These are phyloP conservation scores for Catharus fuscescens DNA, from an alignment of 2,113 vertebrate genomes.

Conservation along the genomic window DNA sequence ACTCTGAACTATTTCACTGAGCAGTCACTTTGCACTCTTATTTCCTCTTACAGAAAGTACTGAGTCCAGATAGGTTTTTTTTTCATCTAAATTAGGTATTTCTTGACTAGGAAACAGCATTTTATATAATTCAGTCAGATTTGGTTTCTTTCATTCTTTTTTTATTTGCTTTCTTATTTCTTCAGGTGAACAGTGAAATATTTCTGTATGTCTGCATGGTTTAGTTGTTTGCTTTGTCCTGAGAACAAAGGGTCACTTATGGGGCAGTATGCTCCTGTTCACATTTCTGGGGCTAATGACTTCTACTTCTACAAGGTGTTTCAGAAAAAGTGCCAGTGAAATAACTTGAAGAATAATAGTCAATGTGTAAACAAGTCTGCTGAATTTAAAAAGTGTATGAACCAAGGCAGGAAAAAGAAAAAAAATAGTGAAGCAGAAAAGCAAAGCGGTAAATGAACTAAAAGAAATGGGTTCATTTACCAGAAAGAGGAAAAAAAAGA, in stretches of 20 bases:
- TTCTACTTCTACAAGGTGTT: background rate
- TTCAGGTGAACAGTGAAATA: background rate
- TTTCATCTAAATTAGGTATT: background rate
- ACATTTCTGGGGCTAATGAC: background rate
- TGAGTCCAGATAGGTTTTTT: background rate
- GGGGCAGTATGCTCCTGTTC: background rate
- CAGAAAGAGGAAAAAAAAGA: background rate
- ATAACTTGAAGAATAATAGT: background rate
- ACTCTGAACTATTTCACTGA: background rate
- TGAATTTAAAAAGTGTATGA: background rate
- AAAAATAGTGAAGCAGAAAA: background rate
- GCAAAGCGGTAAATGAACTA: background rate
- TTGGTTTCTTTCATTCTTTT: background rate
- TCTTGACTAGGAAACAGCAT: background rate
- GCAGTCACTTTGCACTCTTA: background rate
- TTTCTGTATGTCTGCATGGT: background rate
- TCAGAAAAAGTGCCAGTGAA: background rate
- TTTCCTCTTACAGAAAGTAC: conserved; percentile 21
- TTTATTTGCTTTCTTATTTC: background rate
- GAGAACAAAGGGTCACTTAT: background rate
- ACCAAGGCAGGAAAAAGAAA: background rate
- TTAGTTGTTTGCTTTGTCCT: background rate
- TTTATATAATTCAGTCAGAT: background rate
- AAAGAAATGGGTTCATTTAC: background rate
- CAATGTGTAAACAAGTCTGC: background rate